Evolutionary conservation across 2,888 invertebrate species (phyloP).

Genomic region (Amblyteles armatorius): DNA sequence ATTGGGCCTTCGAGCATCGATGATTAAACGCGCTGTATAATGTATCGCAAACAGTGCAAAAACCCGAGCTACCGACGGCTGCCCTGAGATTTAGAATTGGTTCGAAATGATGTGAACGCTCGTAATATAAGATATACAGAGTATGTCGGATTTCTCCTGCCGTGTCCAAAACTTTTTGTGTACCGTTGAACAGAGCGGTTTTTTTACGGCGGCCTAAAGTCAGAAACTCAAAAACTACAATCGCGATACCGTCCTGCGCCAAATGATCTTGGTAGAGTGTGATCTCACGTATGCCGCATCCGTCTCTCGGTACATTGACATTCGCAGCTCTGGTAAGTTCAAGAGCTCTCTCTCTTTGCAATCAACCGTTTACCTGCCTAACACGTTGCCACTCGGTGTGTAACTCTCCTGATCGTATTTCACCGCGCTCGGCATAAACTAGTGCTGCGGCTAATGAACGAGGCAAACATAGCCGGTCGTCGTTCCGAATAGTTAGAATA

Average conservation of each 20-base stretch:
- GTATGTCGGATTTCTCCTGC: not conserved
- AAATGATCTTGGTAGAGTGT: not conserved
- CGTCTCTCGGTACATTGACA: not conserved
- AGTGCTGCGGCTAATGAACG: not conserved
- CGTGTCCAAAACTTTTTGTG: not conserved
- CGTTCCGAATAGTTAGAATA: slow-evolving; percentile 13
- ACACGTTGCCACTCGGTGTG: not conserved
- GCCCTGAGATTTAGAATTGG: slow-evolving; percentile 18
- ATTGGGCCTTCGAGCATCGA: not conserved
- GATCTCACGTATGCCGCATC: not conserved
- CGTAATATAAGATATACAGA: slow-evolving; percentile 27
- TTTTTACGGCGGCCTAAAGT: too few species aligned
- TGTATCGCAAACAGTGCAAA: not conserved
- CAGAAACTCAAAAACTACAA: not conserved
- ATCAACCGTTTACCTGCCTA: not conserved
- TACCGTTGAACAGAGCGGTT: not conserved
- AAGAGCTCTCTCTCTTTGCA: not conserved
- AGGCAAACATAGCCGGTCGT: slow-evolving; percentile 17
- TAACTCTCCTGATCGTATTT: slow-evolving; percentile 2
- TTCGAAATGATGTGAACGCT: slow-evolving; percentile 34
- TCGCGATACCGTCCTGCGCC: not conserved
- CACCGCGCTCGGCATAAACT: not conserved
- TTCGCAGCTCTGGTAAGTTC: not conserved
- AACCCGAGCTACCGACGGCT: slow-evolving; percentile 6
- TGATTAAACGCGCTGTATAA: not conserved